Evolutionary conservation across 2,888 invertebrate genomes (phyloP).

Genomic region (Rugalucina vietnamica): DNA sequence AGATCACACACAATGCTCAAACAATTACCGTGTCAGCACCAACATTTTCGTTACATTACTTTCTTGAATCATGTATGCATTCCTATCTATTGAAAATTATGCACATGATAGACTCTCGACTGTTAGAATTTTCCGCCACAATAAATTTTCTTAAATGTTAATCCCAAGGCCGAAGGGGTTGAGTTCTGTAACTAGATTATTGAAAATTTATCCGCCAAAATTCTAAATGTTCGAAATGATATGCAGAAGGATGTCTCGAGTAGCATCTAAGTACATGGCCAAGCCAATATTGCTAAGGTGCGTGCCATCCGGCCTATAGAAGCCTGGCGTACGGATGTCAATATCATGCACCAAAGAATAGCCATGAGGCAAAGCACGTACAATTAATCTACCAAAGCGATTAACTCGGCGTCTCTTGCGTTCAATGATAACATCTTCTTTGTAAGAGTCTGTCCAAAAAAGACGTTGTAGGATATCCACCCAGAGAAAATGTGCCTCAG

Average conservation of each 20-base stretch:
- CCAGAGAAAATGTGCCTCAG: not conserved
- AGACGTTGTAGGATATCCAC: not conserved
- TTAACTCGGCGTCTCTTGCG: not conserved
- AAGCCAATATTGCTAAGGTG: not conserved
- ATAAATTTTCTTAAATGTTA: no score
- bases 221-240: not conserved
- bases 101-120: not conserved
- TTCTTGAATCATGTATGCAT: no score
- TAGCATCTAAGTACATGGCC: not conserved
- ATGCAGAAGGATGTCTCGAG: not conserved
- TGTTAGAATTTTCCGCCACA: conserved; percentile 8
- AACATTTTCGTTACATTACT: no score
- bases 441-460: no score
- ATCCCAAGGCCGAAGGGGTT: no score
- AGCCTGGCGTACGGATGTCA: not conserved
- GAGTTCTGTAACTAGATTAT: not conserved
- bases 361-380: not conserved
- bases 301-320: not conserved
- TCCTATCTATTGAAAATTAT: no score
- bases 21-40: no score
- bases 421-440: no score
- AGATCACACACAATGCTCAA: no score
- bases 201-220: conserved; percentile 7
- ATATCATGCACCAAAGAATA: not conserved
- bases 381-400: not conserved